Evolutionary conservation across 1,140 invertebrate genomes (phyloP), one percentile per base, ranked within the genome.

Genomic region (Delia radicum): DNA sequence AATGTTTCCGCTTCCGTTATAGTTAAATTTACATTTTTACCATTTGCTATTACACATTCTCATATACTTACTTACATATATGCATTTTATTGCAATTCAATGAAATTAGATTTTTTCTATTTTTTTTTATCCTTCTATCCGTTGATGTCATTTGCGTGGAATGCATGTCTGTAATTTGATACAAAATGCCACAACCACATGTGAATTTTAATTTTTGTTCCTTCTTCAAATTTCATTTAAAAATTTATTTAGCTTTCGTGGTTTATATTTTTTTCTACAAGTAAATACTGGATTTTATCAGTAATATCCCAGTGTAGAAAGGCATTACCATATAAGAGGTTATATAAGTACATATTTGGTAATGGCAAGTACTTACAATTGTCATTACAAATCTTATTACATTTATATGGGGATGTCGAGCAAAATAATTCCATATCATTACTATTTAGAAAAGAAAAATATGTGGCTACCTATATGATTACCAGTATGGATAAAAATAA

Each of bases 1-100:
- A 33, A 67, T 67, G 63, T 67, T 67, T 67, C 63, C 63, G 63
- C 26, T 67, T 67, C 63, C 63, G 63, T 2, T 33, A 26, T 29
- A 28, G 63, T 28, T 27, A 15, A 42, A 18, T 48, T 48, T 48
- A 21, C 46, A n/a, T 48, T 48, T 48, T 48, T 48, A 21, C 21
- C 24, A 15, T 29, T 21, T n/a, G 26, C 12, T 13, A 12, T 24
- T 28, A 28, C 12, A 55, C 48, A 55, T 55, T 55, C 21, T 55
- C 48, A 55, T 55, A 18, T n/a, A 55, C 48, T 6, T 18, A 7
- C 31, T 6, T 18, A 21, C 48, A 21, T 55, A 21, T 42, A 6
- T 42, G 13, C 63, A 67, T 67, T 67, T n/a, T n/a, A n/a, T n/a
- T n/a, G n/a, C 26, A 33, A 67, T 33, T 28, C 28, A 28, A 15